Conservation (phyloP, 2,797 vertebrate species). For the Eulemur coronatus region DNA sequence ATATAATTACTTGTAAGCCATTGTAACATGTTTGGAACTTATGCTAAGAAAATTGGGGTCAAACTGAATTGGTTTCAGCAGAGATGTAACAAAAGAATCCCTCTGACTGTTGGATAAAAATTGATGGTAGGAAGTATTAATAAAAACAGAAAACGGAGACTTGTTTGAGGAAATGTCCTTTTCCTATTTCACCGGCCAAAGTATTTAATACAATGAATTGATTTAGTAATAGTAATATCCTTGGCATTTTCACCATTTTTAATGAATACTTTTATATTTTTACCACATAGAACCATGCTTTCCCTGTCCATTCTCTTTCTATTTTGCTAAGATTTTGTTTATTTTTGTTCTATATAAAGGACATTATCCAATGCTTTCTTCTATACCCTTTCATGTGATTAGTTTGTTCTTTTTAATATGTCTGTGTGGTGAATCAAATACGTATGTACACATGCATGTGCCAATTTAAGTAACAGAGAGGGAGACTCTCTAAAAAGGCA, state of each 20-base stretch:
- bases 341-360: background rate
- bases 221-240: background rate
- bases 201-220: background rate
- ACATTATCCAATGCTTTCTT: background rate
- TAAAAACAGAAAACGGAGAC: background rate
- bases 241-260: background rate
- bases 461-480: background rate
- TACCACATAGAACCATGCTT: background rate
- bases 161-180: accelerated
- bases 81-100: background rate
- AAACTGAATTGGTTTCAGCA: background rate
- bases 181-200: background rate
- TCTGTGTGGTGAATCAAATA: background rate
- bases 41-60: background rate
- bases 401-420: background rate
- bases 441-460: background rate
- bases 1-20: background rate
- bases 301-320: background rate
- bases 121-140: background rate
- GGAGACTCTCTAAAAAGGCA: background rate
- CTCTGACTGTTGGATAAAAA: background rate
- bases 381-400: background rate
- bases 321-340: background rate
- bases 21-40: background rate
- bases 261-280: background rate